Base-by-base conservation (phyloP, 2,888 invertebrate genomes). In the Lycaena phlaeas region DNA sequence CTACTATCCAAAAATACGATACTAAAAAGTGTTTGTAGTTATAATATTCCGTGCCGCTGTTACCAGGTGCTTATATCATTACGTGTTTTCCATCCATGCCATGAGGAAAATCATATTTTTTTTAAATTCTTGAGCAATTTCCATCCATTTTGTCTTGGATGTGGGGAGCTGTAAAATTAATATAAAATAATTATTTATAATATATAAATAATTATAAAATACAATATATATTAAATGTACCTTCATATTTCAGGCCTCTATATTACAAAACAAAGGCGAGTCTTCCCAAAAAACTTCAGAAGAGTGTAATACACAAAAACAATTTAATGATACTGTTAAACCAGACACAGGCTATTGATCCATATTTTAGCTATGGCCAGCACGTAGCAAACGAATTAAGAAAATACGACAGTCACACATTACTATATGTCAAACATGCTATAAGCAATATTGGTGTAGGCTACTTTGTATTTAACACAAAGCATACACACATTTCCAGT, bases 371-470 rank as follows among this genome's bases (percentile, higher is more conserved):
- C 27, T 37, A 37, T 37, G 37, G 37, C 15, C 27, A 37, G 27
- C 27, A 37, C 11, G 15, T 37, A 14, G 27, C 27, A 37, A 37
- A 37, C 12, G 27, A 37, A 37, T 37, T 27, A 14, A 37, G 37
- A 11, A 27, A 37, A 37, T 37, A 27, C 14, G 37, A 37, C 27
- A 37, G 14, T 14, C 26, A 27, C 9, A 37, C 27, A 27, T 14
- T 37, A 26, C 27, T 37, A 39, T 39, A 30, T 39, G 30, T 39
- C 14, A 39, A 30, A 39, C 25, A 30, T 22, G 39, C 39, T 4
- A 39, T 30, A 27, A 38, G 22, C 15, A 47, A 45, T 11, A 15
- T 45, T 1, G 41, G 28, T n/a, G n/a, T n/a, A n/a, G n/a, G n/a
- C n/a, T n/a, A n/a, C n/a, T n/a, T n/a, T n/a, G n/a, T n/a, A n/a